These are phyloP conservation scores for Acromyrmex echinatior DNA, from an alignment of 1,140 invertebrate genomes.

Conservation along the genomic window DNA sequence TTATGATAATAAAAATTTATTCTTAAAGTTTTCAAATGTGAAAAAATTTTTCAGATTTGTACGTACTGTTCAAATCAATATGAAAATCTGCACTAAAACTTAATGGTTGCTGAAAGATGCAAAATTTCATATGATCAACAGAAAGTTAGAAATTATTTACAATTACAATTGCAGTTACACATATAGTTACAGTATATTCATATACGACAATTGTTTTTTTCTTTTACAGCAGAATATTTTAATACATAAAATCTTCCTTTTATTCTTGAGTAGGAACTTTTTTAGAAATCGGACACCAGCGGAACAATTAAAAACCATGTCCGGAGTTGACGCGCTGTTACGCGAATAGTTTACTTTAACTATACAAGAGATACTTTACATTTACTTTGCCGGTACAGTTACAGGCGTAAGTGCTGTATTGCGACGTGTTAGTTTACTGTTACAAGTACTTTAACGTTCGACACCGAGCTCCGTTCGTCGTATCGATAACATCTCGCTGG, in stretches of 20 bases:
- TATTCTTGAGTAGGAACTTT: not conserved
- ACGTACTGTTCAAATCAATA: too few species aligned
- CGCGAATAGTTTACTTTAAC: constrained; percentile 20
- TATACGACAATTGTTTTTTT: not conserved
- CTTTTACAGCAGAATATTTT: not conserved
- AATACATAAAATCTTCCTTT: not conserved
- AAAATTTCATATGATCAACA: too few species aligned
- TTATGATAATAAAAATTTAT: too few species aligned
- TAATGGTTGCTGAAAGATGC: too few species aligned
- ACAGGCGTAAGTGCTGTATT: not conserved
- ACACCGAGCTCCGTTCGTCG: not conserved
- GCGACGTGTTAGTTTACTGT: constrained; percentile 22
- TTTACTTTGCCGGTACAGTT: constrained; percentile 40
- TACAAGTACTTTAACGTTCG: constrained; percentile 27
- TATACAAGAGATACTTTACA: constrained; percentile 11
- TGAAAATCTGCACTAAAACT: too few species aligned
- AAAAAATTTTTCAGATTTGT: too few species aligned
- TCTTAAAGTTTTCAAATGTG: too few species aligned
- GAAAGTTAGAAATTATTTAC: not conserved
- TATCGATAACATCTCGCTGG: constrained; percentile 20
- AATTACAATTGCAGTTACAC: not conserved
- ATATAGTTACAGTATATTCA: not conserved
- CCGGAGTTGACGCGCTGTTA: not conserved
- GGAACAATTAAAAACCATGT: constrained; percentile 17
- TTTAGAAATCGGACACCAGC: not conserved